phyloP scores from a whole-genome alignment of 2,113 vertebrate species.

The Silurus glanis region DNA sequence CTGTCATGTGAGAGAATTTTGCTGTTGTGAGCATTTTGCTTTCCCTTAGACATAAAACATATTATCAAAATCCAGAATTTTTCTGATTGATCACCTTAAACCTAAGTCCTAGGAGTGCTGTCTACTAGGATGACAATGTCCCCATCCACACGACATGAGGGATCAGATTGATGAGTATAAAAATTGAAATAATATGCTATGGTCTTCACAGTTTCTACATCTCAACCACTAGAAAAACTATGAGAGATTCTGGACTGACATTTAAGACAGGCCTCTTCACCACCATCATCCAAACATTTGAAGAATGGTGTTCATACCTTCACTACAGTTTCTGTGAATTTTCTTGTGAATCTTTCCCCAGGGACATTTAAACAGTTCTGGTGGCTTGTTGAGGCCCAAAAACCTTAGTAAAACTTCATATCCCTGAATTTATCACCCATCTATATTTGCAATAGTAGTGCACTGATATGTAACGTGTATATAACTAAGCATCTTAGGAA shows the following conservation, averaged over 20 bases:
- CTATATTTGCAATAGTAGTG: not conserved
- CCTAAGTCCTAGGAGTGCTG: not conserved
- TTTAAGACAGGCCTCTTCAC: not conserved
- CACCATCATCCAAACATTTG: not conserved
- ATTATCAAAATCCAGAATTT: not conserved
- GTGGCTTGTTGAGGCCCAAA: not conserved
- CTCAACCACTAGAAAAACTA: not conserved
- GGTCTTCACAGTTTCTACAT: not conserved
- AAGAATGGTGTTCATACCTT: not conserved
- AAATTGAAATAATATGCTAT: not conserved
- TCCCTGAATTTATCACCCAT: not conserved
- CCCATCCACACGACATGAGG: not conserved
- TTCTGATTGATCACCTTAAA: not conserved
- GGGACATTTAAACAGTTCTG: not conserved
- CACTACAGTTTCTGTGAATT: not conserved
- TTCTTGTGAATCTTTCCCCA: not conserved
- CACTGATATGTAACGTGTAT: not conserved
- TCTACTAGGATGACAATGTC: not conserved
- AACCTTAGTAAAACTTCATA: not conserved
- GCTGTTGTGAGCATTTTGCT: not conserved
- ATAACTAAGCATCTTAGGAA: not conserved
- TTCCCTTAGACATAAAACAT: not conserved
- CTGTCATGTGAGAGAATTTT: not conserved
- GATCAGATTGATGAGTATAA: not conserved
- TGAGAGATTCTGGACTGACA: not conserved